These are phyloP conservation scores for Heteromyza rotundicornis DNA, from an alignment of 2,888 invertebrate genomes.

Conservation along the genomic window DNA sequence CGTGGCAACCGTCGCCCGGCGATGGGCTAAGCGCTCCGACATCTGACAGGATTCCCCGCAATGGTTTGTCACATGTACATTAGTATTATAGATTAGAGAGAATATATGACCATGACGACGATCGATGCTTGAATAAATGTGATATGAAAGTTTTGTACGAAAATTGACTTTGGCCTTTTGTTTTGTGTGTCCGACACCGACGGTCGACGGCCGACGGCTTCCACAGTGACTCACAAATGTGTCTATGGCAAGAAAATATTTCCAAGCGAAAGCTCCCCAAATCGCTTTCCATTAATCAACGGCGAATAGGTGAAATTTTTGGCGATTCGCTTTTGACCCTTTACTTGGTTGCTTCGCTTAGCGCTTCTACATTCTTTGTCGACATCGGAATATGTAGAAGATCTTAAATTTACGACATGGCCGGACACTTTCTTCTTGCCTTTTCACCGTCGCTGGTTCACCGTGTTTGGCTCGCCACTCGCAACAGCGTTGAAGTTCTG, in stretches of 20 bases:
- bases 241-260: no score
- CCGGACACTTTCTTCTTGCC: background rate
- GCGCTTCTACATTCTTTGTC: no score
- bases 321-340: background rate
- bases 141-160: background rate
- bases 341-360: background rate
- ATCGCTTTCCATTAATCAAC: background rate
- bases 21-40: constrained; percentile 9
- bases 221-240: no score
- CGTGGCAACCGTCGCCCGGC: constrained; percentile 25
- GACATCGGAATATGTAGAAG: no score
- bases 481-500: background rate
- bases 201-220: no score
- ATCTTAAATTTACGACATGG: no score
- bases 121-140: constrained; percentile 20
- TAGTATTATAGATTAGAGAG: constrained; percentile 49
- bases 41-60: constrained; percentile 7
- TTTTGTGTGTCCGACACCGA: no score
- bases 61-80: background rate
- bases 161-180: background rate
- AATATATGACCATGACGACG: constrained; percentile 9
- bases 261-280: background rate
- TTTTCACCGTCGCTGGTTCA: background rate
- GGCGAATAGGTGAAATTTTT: background rate
- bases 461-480: background rate